These are phyloP conservation scores for Haliclystus octoradiatus DNA, from an alignment of 30 jellyfish, hydroid and myxozoan genomes.

Conservation along the genomic window DNA sequence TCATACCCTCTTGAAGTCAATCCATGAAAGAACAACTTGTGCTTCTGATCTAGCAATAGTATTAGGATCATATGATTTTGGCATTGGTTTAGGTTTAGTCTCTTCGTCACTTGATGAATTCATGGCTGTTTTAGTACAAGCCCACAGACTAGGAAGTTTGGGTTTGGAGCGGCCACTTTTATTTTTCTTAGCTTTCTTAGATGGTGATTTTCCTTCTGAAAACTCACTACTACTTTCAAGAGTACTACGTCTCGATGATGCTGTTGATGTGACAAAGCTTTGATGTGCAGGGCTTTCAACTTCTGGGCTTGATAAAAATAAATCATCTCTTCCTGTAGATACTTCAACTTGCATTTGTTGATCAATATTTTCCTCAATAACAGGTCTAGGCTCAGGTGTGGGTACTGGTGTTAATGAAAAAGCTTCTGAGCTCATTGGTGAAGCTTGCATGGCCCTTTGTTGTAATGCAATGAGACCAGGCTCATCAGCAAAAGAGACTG, in stretches of 20 bases:
- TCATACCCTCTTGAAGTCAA: neutral
- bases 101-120: neutral
- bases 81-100: neutral
- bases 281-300: neutral
- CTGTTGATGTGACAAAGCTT: neutral
- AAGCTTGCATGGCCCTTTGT: neutral
- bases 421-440: neutral
- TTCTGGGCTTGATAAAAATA: neutral
- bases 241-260: neutral
- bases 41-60: neutral
- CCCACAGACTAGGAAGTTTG: neutral
- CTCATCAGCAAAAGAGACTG: neutral
- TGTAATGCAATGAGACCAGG: neutral
- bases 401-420: neutral
- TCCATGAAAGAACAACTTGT: neutral
- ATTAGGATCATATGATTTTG: neutral
- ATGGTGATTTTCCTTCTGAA: neutral
- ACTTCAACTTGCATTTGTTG: neutral
- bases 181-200: neutral
- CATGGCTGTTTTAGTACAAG: neutral
- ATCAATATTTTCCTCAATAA: neutral
- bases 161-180: neutral
- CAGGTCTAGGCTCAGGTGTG: neutral
- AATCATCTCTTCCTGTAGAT: neutral
- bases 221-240: neutral